Base-by-base conservation (phyloP, 2,797 vertebrate species). In the Esox lucius region DNA sequence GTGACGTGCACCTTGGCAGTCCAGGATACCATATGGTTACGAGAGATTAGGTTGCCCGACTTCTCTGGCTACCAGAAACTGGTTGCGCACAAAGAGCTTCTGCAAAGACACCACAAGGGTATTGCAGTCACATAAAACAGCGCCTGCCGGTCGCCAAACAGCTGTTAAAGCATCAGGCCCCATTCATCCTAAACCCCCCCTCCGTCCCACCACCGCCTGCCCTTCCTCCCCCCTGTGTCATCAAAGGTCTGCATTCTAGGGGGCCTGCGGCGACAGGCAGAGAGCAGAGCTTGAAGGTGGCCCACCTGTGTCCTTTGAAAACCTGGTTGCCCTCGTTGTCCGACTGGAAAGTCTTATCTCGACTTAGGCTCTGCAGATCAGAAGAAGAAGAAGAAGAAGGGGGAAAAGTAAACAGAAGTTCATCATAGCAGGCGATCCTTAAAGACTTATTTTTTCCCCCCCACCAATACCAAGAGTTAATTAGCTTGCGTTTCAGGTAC, bases 241-340 rank as follows among this genome's bases (percentile, higher is more conserved):
- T 46, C 35, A 46, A 46, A 46, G 42, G 42, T 46, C 42, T 46
- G 42, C 9, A 13, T 46, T 46, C 42, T 5, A 11, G 42, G 12
- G 42, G 42, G 1, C 42, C 12, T 0, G 42, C 42, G 11, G 12
- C 8, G 42, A 13, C 42, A 46, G 42, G 12, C 42, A 13, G 16
- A n/a, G 33, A 42, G 24, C 26, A 49, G 24, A 28, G 4, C 42
- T 49, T 17, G 22, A 70, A 59, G 9, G 62, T 26, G 94, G 24
- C 73, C 80, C 83, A 99, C 97, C 96, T 95, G 93, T 99, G 98
- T 68, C 97, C 98, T 93, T 93, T 95, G 89, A 98, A 98, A 75
- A 96, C 83, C 85, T 96, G 97, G 85, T 95, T 95, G 0, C 90
- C 91, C 3, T 96, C 94, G 35, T 86, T 91, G 80, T 98, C 96